Percentiles rank a stretch among this genome's conserved stretches.
These are phyloP conservation scores for Bos indicus DNA, from an alignment of 2,113 vertebrate species.

Conservation along the genomic window DNA sequence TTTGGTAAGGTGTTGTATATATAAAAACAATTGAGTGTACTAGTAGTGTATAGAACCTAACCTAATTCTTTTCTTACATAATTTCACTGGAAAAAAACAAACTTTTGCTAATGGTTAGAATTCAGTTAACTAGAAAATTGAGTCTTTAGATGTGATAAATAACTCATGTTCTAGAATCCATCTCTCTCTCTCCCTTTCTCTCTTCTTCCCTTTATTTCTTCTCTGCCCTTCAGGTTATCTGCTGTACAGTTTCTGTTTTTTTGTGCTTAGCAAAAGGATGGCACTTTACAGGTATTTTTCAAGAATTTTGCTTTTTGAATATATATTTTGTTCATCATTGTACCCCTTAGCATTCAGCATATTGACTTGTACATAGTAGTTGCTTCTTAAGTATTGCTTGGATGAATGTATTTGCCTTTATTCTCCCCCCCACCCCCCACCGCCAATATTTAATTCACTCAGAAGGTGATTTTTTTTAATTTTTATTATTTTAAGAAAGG, in stretches of 20 bases:
- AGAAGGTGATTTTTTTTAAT: constrained; percentile 12
- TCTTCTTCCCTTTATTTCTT: background rate
- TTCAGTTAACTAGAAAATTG: background rate
- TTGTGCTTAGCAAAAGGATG: constrained; percentile 12
- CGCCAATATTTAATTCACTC: background rate
- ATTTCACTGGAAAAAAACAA: background rate
- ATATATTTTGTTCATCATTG: background rate
- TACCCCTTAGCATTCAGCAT: background rate
- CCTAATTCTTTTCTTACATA: background rate
- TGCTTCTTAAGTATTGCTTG: constrained; percentile 18
- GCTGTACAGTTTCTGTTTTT: background rate
- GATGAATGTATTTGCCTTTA: constrained; percentile 29
- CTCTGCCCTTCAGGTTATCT: background rate
- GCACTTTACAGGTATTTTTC: background rate
- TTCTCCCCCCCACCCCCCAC: background rate
- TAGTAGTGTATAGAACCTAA: background rate
- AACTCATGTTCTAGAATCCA: background rate
- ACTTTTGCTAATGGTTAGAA: background rate
- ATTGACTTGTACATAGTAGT: background rate
- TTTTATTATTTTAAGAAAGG: constrained; percentile 86
- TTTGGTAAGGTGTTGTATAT: background rate
- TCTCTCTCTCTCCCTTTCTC: background rate
- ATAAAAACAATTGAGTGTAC: background rate
- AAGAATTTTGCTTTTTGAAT: constrained; percentile 18
- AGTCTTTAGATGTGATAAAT: background rate